Evolutionary conservation across 1,140 invertebrate species (phyloP).

Genomic region (Drosophila bifasciata): DNA sequence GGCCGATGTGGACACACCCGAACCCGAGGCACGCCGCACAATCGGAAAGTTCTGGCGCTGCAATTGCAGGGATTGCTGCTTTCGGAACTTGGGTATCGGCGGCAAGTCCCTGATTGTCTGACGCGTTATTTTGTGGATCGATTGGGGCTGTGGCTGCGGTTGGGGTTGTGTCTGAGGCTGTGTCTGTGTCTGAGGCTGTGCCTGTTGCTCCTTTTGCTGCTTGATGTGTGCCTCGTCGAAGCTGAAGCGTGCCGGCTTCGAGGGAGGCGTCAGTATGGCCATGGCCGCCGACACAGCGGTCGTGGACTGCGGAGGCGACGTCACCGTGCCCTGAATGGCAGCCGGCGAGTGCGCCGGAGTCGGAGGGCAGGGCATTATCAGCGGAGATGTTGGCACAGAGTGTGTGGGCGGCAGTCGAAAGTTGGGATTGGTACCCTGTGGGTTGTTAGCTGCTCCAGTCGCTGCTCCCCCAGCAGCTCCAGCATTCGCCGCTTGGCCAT

Average conservation of each 20-base stretch:
- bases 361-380: slow-evolving; percentile 85
- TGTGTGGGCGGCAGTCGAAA: slow-evolving; percentile 57
- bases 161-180: slow-evolving; percentile 1
- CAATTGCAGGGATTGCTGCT: slow-evolving; percentile 84
- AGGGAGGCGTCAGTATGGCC: slow-evolving; percentile 75
- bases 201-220: slow-evolving; percentile 61
- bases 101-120: slow-evolving; percentile 86
- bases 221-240: slow-evolving; percentile 81
- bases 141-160: slow-evolving; percentile 12
- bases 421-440: slow-evolving; percentile 10
- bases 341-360: slow-evolving; percentile 83
- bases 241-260: slow-evolving; percentile 60
- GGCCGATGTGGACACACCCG: slow-evolving; percentile 70
- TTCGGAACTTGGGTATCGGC: slow-evolving; percentile 87
- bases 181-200: slow-evolving; percentile 1
- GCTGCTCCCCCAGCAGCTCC: slow-evolving; percentile 2
- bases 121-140: slow-evolving; percentile 84
- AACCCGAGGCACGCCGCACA: slow-evolving; percentile 85
- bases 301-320: slow-evolving; percentile 69
- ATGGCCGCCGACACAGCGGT: slow-evolving; percentile 71
- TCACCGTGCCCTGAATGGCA: slow-evolving; percentile 63
- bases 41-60: slow-evolving; percentile 86
- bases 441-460: slow-evolving; percentile 20
- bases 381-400: slow-evolving; percentile 90
- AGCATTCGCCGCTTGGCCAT: slow-evolving; percentile 31